phyloP scores from a whole-genome alignment of 2,113 vertebrate species.

The Sigmodon hispidus region DNA sequence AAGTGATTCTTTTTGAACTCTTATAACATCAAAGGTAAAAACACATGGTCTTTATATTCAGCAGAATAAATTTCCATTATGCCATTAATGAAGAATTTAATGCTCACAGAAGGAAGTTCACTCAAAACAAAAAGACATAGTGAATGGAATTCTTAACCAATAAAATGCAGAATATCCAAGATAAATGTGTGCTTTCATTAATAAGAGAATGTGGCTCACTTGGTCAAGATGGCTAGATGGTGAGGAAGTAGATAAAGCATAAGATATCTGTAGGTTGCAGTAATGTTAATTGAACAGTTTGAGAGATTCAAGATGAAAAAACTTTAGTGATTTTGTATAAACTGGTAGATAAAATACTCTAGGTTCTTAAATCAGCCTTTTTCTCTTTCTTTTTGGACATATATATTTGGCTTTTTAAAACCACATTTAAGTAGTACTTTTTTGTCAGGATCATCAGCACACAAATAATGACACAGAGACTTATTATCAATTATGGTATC shows the following conservation, averaged over 20 bases:
- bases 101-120: neutral
- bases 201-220: neutral
- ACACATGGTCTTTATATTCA: neutral
- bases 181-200: neutral
- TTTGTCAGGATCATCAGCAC: fast-evolving
- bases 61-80: neutral
- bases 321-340: neutral
- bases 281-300: neutral
- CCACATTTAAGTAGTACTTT: neutral
- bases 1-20: neutral
- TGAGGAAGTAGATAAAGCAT: neutral
- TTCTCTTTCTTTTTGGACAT: neutral
- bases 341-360: neutral
- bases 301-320: neutral
- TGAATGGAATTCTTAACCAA: neutral
- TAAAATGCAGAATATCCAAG: neutral
- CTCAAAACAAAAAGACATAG: neutral
- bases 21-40: neutral
- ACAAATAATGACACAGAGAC: neutral
- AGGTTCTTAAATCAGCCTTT: no score
- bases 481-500: neutral
- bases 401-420: neutral
- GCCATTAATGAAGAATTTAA: neutral
- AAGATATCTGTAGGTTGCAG: neutral
- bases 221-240: neutral